These are phyloP conservation scores for Nesometra sesokonis DNA, from an alignment of 35 echinoderm and acorn worm genomes.

Conservation along the genomic window DNA sequence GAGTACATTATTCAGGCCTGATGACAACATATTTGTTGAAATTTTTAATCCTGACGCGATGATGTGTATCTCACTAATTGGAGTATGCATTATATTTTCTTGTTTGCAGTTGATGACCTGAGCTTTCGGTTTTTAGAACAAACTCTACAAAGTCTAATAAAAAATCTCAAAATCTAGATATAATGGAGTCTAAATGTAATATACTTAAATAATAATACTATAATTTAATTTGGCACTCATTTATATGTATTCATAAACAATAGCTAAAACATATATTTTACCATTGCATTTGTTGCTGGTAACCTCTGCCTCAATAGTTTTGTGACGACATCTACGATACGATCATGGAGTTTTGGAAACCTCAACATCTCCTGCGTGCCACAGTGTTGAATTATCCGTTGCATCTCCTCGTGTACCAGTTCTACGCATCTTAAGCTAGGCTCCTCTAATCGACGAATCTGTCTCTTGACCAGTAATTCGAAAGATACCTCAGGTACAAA, in stretches of 20 bases:
- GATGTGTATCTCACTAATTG: too few species aligned
- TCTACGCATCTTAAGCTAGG: constrained; percentile 90
- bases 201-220: too few species aligned
- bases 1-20: too few species aligned
- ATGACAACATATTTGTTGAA: too few species aligned
- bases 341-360: constrained; percentile 86
- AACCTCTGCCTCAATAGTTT: constrained; percentile 55
- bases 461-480: constrained; percentile 88
- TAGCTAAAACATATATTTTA: constrained; percentile 15
- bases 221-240: too few species aligned
- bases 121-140: too few species aligned
- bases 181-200: too few species aligned
- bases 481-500: constrained; percentile 98
- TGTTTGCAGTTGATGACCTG: too few species aligned
- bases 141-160: too few species aligned
- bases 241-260: neutral
- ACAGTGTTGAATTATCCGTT: constrained; percentile 90
- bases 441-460: constrained; percentile 86
- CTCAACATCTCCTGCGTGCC: constrained; percentile 85
- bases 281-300: constrained; percentile 87
- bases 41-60: too few species aligned
- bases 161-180: too few species aligned
- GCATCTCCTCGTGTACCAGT: constrained; percentile 98
- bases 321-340: constrained; percentile 79
- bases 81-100: too few species aligned